These are phyloP conservation scores for Aldrovandia affinis DNA, from an alignment of 2,797 vertebrate species.

Conservation along the genomic window DNA sequence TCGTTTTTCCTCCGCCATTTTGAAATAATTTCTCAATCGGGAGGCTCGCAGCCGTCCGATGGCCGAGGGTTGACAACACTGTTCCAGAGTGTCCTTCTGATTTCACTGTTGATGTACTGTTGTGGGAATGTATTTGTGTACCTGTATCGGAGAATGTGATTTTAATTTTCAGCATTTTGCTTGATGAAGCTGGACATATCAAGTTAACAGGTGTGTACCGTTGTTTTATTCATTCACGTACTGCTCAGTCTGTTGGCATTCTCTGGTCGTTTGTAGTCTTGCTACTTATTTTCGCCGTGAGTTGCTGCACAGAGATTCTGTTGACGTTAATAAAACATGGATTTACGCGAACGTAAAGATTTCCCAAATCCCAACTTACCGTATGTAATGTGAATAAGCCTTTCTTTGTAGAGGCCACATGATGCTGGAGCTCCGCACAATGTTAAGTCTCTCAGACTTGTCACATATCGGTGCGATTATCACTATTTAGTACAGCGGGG, in stretches of 20 bases:
- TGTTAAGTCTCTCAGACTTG: neutral
- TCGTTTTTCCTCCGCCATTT: neutral
- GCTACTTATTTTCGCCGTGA: neutral
- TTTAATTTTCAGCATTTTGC: constrained; percentile 98
- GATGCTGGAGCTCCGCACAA: neutral
- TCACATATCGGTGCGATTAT: neutral
- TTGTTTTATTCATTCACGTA: constrained; percentile 24
- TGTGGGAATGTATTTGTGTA: constrained; percentile 64
- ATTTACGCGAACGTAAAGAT: neutral
- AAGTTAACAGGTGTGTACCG: constrained; percentile 92
- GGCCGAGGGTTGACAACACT: constrained; percentile 29
- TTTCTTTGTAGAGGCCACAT: neutral
- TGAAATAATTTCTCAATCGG: neutral
- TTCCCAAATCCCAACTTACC: neutral
- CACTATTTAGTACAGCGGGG: neutral
- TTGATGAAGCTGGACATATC: constrained; percentile 99
- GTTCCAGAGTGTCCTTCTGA: constrained; percentile 17
- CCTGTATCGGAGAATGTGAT: constrained; percentile 79
- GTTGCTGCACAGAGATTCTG: constrained; percentile 9
- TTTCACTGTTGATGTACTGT: constrained; percentile 33
- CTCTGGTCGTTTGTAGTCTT: neutral
- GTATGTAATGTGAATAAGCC: constrained; percentile 2
- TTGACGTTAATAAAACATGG: neutral
- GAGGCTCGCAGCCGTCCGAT: neutral
- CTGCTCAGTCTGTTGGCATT: neutral